phyloP scores from a whole-genome alignment of 1,140 invertebrate species.

The Pogonomyrmex barbatus region DNA sequence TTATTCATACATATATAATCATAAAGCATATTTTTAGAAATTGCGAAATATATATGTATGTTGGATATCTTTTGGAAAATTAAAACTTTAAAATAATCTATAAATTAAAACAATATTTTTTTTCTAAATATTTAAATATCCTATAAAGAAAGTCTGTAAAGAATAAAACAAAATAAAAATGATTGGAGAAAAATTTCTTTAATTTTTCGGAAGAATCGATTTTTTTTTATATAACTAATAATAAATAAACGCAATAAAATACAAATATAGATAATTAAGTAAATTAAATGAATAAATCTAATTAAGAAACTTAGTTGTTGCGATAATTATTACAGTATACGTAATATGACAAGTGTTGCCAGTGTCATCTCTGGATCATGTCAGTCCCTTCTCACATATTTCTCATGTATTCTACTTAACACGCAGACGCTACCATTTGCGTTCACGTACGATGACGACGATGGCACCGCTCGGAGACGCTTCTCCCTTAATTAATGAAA shows the following conservation, averaged over 20 bases:
- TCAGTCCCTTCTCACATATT: slow-evolving; percentile 10
- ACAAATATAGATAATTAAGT: no score
- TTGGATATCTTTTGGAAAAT: background rate
- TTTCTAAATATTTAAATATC: background rate
- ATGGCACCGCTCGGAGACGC: slow-evolving; percentile 32
- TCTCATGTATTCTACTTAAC: slow-evolving; percentile 8
- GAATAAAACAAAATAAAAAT: background rate
- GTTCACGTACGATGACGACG: slow-evolving; percentile 23
- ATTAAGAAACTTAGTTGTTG: background rate
- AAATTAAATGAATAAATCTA: background rate
- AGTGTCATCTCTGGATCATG: slow-evolving; percentile 29
- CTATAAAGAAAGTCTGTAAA: background rate
- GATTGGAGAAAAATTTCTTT: background rate
- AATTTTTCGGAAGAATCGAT: background rate
- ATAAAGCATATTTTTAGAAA: background rate
- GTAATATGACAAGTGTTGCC: slow-evolving; percentile 23
- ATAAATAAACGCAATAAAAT: no score
- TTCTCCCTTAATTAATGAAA: slow-evolving; percentile 81
- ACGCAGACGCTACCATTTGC: background rate
- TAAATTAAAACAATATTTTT: background rate
- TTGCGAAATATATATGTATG: background rate
- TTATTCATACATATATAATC: background rate
- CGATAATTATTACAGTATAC: background rate
- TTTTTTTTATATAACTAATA: no score
- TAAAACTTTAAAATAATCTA: background rate